phyloP scores from a whole-genome alignment of 2,113 vertebrate genomes.

The Hypanus sabinus region DNA sequence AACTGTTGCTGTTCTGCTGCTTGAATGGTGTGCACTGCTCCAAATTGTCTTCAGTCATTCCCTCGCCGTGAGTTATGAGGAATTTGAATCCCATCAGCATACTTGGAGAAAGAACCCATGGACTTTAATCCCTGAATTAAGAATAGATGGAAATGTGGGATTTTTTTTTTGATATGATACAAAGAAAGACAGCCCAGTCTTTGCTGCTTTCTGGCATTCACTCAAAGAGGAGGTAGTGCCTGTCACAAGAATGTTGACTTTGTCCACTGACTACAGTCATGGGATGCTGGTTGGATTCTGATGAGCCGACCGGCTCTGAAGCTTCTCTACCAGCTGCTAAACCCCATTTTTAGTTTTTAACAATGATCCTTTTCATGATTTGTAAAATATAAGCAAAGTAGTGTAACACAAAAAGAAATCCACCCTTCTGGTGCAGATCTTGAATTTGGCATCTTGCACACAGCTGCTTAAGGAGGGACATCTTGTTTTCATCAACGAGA shows the following conservation, averaged over 20 bases:
- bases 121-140: background rate
- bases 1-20: background rate
- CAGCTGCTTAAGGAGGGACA: background rate
- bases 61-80: background rate
- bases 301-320: background rate
- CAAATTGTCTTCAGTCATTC: background rate
- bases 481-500: background rate
- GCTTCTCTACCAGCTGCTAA: background rate
- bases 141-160: background rate
- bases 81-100: background rate
- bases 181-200: background rate
- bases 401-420: background rate
- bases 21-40: background rate
- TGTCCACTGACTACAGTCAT: background rate
- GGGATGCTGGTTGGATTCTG: background rate
- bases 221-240: background rate
- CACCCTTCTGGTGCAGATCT: background rate
- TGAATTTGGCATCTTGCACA: background rate
- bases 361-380: background rate
- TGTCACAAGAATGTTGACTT: background rate
- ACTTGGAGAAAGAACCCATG: background rate
- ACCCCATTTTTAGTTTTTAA: background rate
- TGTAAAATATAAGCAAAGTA: background rate
- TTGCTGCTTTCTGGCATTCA: background rate
- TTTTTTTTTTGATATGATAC: background rate